These are phyloP conservation scores for Tuberolachnus salignus DNA, from an alignment of 2,888 invertebrate species.

Conservation along the genomic window DNA sequence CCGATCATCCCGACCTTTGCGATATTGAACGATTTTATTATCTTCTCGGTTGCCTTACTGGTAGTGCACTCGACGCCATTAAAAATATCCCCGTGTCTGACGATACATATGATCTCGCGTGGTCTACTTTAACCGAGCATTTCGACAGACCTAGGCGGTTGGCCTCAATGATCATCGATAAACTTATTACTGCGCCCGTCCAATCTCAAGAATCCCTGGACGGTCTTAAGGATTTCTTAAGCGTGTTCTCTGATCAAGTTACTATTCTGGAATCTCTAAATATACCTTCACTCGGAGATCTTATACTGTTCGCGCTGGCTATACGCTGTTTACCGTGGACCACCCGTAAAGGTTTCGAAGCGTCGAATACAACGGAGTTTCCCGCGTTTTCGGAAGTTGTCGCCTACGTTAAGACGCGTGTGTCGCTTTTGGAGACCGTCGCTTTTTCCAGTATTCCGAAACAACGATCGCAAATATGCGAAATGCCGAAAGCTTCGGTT, in stretches of 20 bases:
- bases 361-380: neutral
- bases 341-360: neutral
- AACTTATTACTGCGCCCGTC: too few species aligned
- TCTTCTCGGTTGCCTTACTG: neutral
- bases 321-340: neutral
- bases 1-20: neutral
- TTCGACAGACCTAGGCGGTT: neutral
- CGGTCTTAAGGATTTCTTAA: neutral
- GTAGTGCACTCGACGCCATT: neutral
- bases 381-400: neutral
- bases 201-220: neutral
- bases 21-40: constrained; percentile 5
- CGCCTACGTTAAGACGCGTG: neutral
- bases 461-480: too few species aligned
- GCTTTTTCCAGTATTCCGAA: neutral
- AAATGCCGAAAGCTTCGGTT: too few species aligned
- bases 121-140: neutral
- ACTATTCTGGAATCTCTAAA: neutral
- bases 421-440: neutral
- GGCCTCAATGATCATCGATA: too few species aligned
- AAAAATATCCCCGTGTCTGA: neutral
- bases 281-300: neutral
- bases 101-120: neutral
- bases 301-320: neutral
- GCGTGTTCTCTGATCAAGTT: neutral